Percentiles rank a stretch among this genome's conserved stretches.
phyloP scores from a whole-genome alignment of 2,113 vertebrate species.

The Alouatta palliata region DNA sequence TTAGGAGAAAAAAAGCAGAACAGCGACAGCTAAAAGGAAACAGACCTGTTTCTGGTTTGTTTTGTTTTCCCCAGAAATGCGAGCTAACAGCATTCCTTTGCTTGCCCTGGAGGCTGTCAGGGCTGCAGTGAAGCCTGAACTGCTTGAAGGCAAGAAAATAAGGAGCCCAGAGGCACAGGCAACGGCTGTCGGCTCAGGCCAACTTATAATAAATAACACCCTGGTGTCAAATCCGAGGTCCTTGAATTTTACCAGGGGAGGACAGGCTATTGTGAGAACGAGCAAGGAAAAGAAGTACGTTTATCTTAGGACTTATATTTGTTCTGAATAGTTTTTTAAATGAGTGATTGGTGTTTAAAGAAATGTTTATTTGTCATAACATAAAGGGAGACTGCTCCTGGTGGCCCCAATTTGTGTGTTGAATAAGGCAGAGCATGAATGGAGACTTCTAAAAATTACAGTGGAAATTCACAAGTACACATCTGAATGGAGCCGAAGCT shows the following conservation, averaged over 20 bases:
- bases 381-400: background rate
- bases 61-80: background rate
- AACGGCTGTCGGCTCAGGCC: background rate
- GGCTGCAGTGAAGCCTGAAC: background rate
- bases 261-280: background rate
- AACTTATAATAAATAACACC: background rate
- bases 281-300: background rate
- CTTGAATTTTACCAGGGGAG: background rate
- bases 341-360: background rate
- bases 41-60: background rate
- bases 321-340: background rate
- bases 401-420: too few relatives aligned
- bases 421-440: too few relatives aligned
- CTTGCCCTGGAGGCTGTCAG: background rate
- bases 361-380: background rate
- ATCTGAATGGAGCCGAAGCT: background rate
- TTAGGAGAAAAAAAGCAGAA: background rate
- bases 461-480: background rate
- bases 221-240: background rate
- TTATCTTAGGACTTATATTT: background rate
- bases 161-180: background rate
- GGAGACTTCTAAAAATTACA: background rate
- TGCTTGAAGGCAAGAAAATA: background rate
- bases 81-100: background rate
- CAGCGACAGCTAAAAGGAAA: background rate